These are phyloP conservation scores for Parnassius orleans DNA, from an alignment of 2,888 invertebrate genomes.

Conservation along the genomic window DNA sequence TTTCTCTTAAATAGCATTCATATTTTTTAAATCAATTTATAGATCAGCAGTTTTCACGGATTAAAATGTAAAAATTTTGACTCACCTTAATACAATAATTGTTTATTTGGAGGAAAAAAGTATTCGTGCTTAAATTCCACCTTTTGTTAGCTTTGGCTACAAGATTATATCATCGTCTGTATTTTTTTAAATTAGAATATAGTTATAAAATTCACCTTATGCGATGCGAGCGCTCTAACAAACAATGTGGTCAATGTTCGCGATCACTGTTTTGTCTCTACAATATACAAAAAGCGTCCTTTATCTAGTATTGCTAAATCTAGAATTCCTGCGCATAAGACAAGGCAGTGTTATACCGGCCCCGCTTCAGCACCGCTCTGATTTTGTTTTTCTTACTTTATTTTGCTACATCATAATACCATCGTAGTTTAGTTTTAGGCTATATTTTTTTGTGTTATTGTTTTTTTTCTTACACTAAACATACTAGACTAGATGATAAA, in stretches of 20 bases:
- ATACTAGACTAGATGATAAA: slow-evolving; percentile 12
- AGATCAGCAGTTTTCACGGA: background rate
- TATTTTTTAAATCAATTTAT: too few species aligned
- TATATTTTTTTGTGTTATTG: slow-evolving; percentile 8
- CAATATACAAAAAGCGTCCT: background rate
- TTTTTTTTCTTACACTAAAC: slow-evolving; percentile 3
- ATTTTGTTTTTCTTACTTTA: slow-evolving; percentile 47
- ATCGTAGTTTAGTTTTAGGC: slow-evolving; percentile 21
- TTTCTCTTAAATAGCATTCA: too few species aligned
- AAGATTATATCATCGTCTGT: too few species aligned
- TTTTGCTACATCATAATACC: slow-evolving; percentile 65
- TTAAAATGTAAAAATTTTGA: too few species aligned
- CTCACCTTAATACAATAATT: too few species aligned
- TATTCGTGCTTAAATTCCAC: too few species aligned
- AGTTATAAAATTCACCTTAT: slow-evolving; percentile 9
- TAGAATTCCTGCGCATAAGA: slow-evolving; percentile 36
- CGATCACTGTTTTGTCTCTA: slow-evolving; percentile 64
- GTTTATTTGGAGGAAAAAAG: too few species aligned
- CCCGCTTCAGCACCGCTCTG: slow-evolving; percentile 72
- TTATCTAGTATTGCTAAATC: background rate
- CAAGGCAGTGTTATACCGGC: slow-evolving; percentile 60
- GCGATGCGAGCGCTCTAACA: slow-evolving; percentile 55
- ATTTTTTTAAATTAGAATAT: background rate
- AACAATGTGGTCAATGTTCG: slow-evolving; percentile 66
- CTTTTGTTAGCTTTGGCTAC: too few species aligned